phyloP scores from a whole-genome alignment of 2,888 invertebrate genomes.

The Epinotia bilunana region DNA sequence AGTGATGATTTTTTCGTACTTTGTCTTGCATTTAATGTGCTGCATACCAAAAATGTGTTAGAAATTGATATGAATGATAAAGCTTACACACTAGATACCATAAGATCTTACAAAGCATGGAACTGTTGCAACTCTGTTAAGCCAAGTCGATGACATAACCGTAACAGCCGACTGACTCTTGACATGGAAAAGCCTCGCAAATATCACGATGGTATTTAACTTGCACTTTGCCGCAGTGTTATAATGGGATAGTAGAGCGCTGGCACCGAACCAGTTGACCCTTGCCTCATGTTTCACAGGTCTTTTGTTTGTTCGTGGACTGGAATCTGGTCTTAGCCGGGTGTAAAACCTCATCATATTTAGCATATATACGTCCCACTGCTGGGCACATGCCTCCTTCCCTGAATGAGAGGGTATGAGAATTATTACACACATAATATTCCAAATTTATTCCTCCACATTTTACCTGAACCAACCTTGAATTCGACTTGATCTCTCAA shows the following conservation, averaged over 20 bases:
- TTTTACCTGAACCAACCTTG: background rate
- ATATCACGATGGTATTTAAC: conserved; percentile 36
- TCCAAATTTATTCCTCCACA: background rate
- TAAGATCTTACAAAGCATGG: background rate
- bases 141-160: conserved; percentile 35
- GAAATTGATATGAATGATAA: no score
- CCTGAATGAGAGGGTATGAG: no score
- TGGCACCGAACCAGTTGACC: conserved; percentile 7
- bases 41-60: no score
- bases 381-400: no score
- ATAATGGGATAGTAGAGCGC: conserved; percentile 10
- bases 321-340: background rate
- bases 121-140: conserved; percentile 5
- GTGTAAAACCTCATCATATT: no score
- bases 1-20: no score
- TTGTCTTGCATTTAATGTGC: no score
- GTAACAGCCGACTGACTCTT: conserved; percentile 34
- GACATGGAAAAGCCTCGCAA: conserved; percentile 37
- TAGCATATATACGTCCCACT: no score
- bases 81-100: background rate
- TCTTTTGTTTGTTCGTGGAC: background rate
- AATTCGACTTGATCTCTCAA: background rate
- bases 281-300: background rate
- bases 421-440: background rate
- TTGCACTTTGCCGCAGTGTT: conserved; percentile 7